phyloP scores from a whole-genome alignment of 1,140 invertebrate genomes.

The Pteromalus puparum region DNA sequence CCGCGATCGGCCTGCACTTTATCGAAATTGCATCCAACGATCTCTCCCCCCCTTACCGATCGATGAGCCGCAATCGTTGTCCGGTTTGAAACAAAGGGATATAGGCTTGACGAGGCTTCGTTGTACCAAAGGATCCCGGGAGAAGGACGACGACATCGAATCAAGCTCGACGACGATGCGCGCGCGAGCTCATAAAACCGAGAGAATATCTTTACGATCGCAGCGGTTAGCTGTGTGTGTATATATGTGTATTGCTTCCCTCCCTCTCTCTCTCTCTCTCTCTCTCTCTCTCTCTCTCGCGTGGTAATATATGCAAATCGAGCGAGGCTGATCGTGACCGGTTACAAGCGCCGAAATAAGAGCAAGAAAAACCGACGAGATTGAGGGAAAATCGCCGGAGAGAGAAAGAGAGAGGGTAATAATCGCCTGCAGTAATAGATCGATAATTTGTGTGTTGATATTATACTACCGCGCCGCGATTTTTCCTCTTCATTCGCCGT shows the following conservation, averaged over 20 bases:
- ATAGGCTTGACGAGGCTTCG: neutral
- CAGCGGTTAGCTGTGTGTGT: conserved; percentile 1
- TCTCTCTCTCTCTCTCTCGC: too few species aligned
- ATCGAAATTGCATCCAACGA: conserved; percentile 22
- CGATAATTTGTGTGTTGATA: neutral
- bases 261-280: conserved; percentile 16
- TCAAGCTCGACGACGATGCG: neutral
- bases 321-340: neutral
- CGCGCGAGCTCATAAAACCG: conserved; percentile 12
- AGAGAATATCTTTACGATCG: conserved; percentile 47
- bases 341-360: neutral
- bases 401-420: neutral
- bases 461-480: neutral
- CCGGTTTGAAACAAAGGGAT: conserved; percentile 21
- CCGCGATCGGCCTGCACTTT: conserved; percentile 8
- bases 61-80: neutral
- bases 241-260: neutral
- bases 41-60: neutral
- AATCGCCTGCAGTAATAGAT: neutral
- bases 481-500: too few species aligned
- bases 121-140: neutral
- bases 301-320: conserved; percentile 40
- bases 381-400: neutral
- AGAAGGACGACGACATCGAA: neutral
- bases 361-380: neutral